Percentiles rank a stretch among this genome's conserved stretches.
phyloP scores from a whole-genome alignment of 2,797 vertebrate species.

The Argentina silus region DNA sequence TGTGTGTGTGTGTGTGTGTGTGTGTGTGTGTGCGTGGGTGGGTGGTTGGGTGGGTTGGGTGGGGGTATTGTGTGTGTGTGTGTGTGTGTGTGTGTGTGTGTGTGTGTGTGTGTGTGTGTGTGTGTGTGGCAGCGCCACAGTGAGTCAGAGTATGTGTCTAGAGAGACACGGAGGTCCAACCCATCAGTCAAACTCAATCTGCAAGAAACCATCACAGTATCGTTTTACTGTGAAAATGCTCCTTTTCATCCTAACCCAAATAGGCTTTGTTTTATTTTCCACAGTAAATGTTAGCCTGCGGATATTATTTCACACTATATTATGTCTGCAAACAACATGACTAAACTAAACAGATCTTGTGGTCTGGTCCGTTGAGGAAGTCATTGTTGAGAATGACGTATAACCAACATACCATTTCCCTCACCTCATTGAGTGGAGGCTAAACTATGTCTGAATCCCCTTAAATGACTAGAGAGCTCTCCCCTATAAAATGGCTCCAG shows the following conservation, averaged over 20 bases:
- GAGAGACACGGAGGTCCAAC: neutral
- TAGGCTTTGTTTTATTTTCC: neutral
- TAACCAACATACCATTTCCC: neutral
- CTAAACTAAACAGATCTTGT: neutral
- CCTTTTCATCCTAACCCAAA: neutral
- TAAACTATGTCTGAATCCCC: too few species aligned
- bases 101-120: neutral
- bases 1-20: constrained; percentile 11
- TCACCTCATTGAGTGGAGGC: neutral
- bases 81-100: constrained; percentile 7
- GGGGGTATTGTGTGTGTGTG: constrained; percentile 13
- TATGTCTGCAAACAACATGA: neutral
- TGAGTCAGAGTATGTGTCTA: too few species aligned
- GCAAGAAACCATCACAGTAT: neutral
- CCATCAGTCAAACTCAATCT: neutral
- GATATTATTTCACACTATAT: neutral
- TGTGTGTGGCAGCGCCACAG: neutral
- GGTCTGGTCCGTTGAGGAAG: neutral
- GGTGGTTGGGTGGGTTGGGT: neutral
- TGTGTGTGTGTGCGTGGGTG: neutral
- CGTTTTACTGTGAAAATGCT: neutral
- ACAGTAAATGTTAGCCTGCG: neutral
- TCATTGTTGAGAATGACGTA: neutral
- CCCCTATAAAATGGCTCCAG: neutral
- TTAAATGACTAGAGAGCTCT: neutral